Conservation (phyloP, 1,140 invertebrate species). For the Zaprionus vittiger region DNA sequence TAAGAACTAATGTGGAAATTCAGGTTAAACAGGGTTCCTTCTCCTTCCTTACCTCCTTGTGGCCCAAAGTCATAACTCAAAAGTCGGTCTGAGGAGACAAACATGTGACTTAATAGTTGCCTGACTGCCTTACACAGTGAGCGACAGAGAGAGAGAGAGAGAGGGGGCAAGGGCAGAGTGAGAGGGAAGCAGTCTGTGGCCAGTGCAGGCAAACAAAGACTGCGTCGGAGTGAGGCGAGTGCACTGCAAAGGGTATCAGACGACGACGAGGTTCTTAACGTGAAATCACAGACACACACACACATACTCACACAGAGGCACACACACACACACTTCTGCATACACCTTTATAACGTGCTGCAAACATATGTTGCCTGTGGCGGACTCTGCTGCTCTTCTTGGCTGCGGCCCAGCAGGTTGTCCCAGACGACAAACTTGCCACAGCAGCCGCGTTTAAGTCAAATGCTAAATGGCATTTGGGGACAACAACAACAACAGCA, state of each 20-base stretch:
- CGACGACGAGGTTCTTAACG: conserved; percentile 57
- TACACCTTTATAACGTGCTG: conserved; percentile 30
- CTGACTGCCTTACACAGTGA: conserved; percentile 19
- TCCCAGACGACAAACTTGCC: conserved; percentile 16
- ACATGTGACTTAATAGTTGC: conserved; percentile 64
- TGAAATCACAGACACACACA: conserved; percentile 52
- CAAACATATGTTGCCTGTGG: conserved; percentile 66
- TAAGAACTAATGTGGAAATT: conserved; percentile 74
- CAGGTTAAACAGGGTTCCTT: conserved; percentile 73
- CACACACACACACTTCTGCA: conserved; percentile 9
- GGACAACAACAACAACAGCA: conserved; percentile 55
- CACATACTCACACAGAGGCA: conserved; percentile 13
- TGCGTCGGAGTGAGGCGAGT: conserved; percentile 15
- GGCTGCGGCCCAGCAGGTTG: conserved; percentile 29
- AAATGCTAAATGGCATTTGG: conserved; percentile 79
- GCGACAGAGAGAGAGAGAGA: neutral
- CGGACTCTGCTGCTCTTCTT: conserved; percentile 7
- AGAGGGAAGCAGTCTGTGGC: conserved; percentile 18
- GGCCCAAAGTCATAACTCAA: conserved; percentile 75
- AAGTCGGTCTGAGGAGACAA: conserved; percentile 54
- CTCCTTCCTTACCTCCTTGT: neutral
- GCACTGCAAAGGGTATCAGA: conserved; percentile 59
- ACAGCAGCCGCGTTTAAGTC: conserved; percentile 65
- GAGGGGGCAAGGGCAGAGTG: conserved; percentile 5
- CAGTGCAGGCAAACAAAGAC: conserved; percentile 41